Percentiles rank a stretch among this genome's conserved stretches.
These are phyloP conservation scores for Drosophila pseudotalamancana DNA, from an alignment of 2,888 invertebrate genomes.

Conservation along the genomic window DNA sequence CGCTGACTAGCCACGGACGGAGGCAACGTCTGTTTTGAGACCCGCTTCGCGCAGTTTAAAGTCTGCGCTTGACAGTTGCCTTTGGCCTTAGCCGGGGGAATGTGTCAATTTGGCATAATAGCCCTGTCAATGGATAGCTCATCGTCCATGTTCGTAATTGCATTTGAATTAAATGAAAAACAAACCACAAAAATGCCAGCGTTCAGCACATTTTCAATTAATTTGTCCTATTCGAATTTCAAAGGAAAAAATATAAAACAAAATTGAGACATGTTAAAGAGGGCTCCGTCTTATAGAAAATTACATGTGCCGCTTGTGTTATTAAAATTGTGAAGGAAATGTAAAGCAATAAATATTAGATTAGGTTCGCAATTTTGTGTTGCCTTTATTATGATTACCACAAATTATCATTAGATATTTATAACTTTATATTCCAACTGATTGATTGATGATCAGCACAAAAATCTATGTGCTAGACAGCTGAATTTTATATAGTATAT, in stretches of 20 bases:
- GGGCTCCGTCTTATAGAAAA: neutral
- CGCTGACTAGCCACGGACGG: slow-evolving; percentile 18
- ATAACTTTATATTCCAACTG: neutral
- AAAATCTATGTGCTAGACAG: no score
- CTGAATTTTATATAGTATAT: neutral
- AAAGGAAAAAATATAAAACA: slow-evolving; percentile 1
- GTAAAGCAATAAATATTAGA: no score
- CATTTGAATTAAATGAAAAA: slow-evolving; percentile 50
- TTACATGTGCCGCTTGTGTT: neutral
- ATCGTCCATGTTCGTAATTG: slow-evolving; percentile 38
- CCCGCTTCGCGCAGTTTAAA: slow-evolving; percentile 31
- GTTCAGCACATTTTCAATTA: slow-evolving; percentile 4
- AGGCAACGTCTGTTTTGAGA: neutral
- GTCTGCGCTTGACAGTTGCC: slow-evolving; percentile 40
- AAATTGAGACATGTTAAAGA: neutral
- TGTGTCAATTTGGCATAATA: slow-evolving; percentile 41
- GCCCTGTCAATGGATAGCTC: slow-evolving; percentile 17
- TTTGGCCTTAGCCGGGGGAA: neutral
- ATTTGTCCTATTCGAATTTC: neutral
- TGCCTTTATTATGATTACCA: no score
- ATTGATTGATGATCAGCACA: slow-evolving; percentile 2
- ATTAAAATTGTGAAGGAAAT: neutral
- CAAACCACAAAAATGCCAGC: slow-evolving; percentile 28
- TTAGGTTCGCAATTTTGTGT: no score
- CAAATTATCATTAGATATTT: neutral